phyloP scores from a whole-genome alignment of 2,888 invertebrate genomes.

The Drosophila phalerata region DNA sequence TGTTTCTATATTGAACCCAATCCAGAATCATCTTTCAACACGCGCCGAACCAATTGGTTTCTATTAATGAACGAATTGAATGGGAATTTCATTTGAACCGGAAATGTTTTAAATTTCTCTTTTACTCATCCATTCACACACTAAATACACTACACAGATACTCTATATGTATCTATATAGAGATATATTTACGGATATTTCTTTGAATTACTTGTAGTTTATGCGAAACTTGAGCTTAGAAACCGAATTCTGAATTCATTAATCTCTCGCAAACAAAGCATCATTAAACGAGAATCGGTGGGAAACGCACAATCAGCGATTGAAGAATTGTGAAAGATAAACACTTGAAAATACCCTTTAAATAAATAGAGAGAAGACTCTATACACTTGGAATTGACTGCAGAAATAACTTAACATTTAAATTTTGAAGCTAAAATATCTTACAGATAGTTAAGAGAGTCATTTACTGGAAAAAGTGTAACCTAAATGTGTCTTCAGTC shows the following conservation, averaged over 20 bases:
- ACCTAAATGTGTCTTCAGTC: not conserved
- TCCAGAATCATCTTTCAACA: slow-evolving; percentile 29
- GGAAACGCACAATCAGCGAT: slow-evolving; percentile 52
- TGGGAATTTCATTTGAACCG: slow-evolving; percentile 45
- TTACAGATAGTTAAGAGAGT: not conserved
- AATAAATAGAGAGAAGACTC: too few relatives aligned
- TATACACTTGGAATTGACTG: not conserved
- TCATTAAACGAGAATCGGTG: slow-evolving; percentile 59
- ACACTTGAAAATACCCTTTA: slow-evolving; percentile 14
- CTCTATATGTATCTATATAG: not conserved
- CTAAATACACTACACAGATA: slow-evolving; percentile 4
- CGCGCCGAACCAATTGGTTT: slow-evolving; percentile 63
- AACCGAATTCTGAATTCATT: slow-evolving; percentile 63
- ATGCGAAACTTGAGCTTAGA: slow-evolving; percentile 58
- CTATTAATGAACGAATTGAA: slow-evolving; percentile 64
- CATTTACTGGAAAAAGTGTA: not conserved
- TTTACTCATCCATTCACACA: slow-evolving; percentile 14
- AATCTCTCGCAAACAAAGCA: slow-evolving; percentile 66
- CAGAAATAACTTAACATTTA: not conserved
- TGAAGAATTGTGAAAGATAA: not conserved
- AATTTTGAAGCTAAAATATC: too few relatives aligned
- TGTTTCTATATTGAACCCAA: slow-evolving; percentile 6
- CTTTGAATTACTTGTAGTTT: slow-evolving; percentile 12
- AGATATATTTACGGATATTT: slow-evolving; percentile 20
- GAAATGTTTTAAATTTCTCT: slow-evolving; percentile 71